Evolutionary conservation across 2,797 vertebrate genomes (phyloP).

Genomic region (Helarctos malayanus): DNA sequence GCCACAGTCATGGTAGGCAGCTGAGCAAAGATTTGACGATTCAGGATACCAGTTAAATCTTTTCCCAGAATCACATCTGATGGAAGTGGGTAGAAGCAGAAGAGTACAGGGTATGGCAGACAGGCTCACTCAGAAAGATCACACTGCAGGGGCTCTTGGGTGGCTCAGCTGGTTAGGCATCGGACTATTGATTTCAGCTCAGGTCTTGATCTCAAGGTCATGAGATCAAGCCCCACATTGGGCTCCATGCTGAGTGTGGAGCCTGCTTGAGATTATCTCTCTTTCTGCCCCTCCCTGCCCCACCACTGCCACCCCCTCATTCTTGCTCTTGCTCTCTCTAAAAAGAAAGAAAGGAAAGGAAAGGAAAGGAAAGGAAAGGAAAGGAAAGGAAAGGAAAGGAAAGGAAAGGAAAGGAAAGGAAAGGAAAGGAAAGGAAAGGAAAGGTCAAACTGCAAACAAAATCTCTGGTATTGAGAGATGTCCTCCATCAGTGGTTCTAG

Average conservation of each 20-base stretch:
- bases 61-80: neutral
- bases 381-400: too few relatives aligned
- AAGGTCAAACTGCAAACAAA: neutral
- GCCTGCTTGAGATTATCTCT: neutral
- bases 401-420: neutral
- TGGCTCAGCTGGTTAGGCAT: neutral
- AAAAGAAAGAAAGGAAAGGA: neutral
- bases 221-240: neutral
- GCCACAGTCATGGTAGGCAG: neutral
- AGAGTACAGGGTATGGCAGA: neutral
- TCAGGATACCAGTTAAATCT: neutral
- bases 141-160: neutral
- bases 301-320: neutral
- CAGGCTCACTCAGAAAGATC: neutral
- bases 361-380: too few relatives aligned
- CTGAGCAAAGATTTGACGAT: neutral
- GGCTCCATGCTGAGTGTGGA: neutral
- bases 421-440: rapidly evolving
- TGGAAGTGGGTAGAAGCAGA: neutral
- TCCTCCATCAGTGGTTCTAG: neutral
- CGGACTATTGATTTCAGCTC: neutral
- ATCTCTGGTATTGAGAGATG: neutral
- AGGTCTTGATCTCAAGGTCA: neutral
- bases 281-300: neutral
- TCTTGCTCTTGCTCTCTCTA: neutral